Evolutionary conservation across 2,797 vertebrate genomes (phyloP), one percentile per base, ranked within the genome.

Genomic region (Eutrigla gurnardus): DNA sequence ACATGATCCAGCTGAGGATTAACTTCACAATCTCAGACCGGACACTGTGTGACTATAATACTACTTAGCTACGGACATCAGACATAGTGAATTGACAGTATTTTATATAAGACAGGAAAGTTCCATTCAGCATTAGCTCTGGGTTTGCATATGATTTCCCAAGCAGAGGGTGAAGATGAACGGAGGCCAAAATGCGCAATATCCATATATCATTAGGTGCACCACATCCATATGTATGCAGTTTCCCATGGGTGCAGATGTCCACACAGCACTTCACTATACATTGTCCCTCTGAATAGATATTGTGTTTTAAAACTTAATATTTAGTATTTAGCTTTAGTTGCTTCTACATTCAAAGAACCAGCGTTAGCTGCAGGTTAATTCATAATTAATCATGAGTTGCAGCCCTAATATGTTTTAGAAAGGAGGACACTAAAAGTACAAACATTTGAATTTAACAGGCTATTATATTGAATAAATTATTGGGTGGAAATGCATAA

Each of bases 1-100:
- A 84, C 84, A 72, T 61, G 77, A 86, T 82, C 72, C 67, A 80
- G 40, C 72, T 43, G 36, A 75, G 76, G 75, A 83, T 78, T 83
- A 69, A 81, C 47, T 76, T 83, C 17, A 69, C 61, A 83, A 86
- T 84, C 70, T 75, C 46, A 42, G 70, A 69, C 61, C 14, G 45
- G 73, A 78, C 67, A 59, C 70, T 69, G 33, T 32, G 3, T 57
- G 54, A 45, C 46, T 47, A 45, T 43, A 63, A 77, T 36, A 54
- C 73, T 77, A 55, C 75, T 82, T 77, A 64, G 78, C 46, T 80
- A 66, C 77, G 70, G 65, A 75, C n/a, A 65, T 6, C 46, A 45
- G 49, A 66, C 40, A 36, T 3, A 17, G 33, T 25, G 46, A 50
- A 42, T 68, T 75, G 33, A 67, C 33, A 60, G 54, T 81, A 42